Evolutionary conservation across 2,888 invertebrate species (phyloP).

Genomic region (Tuberolachnus salignus): DNA sequence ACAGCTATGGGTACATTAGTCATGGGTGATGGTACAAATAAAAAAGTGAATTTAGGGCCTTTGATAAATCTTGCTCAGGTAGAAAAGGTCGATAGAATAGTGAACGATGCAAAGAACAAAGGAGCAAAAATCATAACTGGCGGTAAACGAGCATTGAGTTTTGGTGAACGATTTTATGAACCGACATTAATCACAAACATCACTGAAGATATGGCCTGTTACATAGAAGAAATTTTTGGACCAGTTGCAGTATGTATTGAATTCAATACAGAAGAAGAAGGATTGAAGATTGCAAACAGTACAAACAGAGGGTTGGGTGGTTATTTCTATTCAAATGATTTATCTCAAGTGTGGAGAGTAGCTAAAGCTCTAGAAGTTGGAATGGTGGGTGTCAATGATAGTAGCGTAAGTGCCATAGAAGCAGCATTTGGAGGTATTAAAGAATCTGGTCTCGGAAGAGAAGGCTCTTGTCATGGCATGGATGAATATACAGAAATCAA

Average conservation of each 20-base stretch:
- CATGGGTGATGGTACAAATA: conserved; percentile 81
- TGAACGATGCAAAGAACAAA: conserved; percentile 83
- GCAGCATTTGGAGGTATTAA: conserved; percentile 98
- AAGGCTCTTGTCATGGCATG: conserved; percentile 89
- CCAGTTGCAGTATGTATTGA: conserved; percentile 86
- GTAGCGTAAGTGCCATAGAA: conserved; percentile 87
- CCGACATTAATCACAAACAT: conserved; percentile 87
- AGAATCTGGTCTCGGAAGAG: conserved; percentile 93
- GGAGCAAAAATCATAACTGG: conserved; percentile 82
- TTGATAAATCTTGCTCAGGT: conserved; percentile 87
- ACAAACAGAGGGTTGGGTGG: conserved; percentile 87
- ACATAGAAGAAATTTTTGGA: conserved; percentile 92
- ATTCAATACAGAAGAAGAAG: conserved; percentile 89
- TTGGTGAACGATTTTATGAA: conserved; percentile 83
- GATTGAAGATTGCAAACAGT: conserved; percentile 79
- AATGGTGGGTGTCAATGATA: conserved; percentile 96
- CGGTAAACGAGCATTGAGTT: conserved; percentile 70
- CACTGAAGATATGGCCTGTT: conserved; percentile 79
- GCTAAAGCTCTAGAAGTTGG: conserved; percentile 85
- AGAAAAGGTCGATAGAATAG: conserved; percentile 76
- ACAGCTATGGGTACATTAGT: conserved; percentile 73
- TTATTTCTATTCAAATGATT: conserved; percentile 89
- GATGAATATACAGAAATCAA: conserved; percentile 92
- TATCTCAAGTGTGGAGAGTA: conserved; percentile 90
- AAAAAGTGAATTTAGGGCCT: conserved; percentile 77